Base-by-base conservation (phyloP, 1,140 invertebrate genomes). In the Pseudomyrmex cubaensis region DNA sequence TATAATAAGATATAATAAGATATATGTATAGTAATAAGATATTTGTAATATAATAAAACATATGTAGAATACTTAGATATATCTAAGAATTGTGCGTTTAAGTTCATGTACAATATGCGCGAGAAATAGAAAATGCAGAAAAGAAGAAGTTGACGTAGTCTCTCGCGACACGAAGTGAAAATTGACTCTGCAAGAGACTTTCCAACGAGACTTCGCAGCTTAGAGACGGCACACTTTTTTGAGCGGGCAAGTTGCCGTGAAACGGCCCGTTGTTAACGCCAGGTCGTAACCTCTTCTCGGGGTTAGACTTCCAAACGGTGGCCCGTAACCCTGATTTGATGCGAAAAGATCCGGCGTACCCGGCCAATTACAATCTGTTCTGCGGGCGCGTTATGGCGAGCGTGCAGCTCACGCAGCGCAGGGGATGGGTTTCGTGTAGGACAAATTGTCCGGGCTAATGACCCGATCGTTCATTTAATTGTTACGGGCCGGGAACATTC, bases 381-480 rank as follows among this genome's bases (percentile, higher is more conserved):
- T 25, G 35, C 13, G 15, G 15, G 10, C 73, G 17, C 20, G 25
- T 54, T 66, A 77, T 35, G 17, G 63, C 25, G 52, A 22, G 52
- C 52, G 22, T 10, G 12, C 10, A 61, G 17, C 46, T 13, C n/a
- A 10, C 52, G n/a, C 35, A 20, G 15, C 52, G n/a, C 35, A 15
- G 15, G 12, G 64, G 20, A 17, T 17, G 20, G 5, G 35, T 59
- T 72, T 48, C 66, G 22, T 62, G 70, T 75, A 54, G 48, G 61
- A 75, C 78, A 75, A 73, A 63, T 74, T 57, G 57, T 46, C 46
- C 70, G 78, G 5, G 17, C 70, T 82, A 82, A 82, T 82, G 59
- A 75, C 70, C 48, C 20, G 59, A 25, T 75, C 70, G 50, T 82
- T 82, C 70, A 66, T 82, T 82, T 82, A 82, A 64, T 82, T 75